Base-by-base conservation (phyloP, 2,888 invertebrate species). In the Rutpela maculata region DNA sequence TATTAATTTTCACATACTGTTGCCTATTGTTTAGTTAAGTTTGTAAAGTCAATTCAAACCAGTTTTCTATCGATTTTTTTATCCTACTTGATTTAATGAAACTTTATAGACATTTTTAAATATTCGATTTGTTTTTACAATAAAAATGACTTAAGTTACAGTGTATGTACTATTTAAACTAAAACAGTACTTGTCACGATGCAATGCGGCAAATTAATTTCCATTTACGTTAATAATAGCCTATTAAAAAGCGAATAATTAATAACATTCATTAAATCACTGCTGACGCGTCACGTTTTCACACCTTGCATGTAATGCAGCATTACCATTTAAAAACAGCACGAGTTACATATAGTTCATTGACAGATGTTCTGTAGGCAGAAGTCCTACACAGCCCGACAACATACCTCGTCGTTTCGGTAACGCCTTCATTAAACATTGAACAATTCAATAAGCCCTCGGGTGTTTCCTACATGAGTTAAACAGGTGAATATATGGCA, bases 381-480 rank as follows among this genome's bases (percentile, higher is more conserved):
- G 70, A 70, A 26, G 60, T 70, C 50, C 70, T 50, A 70, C 70
- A 70, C 60, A 69, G 19, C 10, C 60, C 17, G n/a, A 60, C 70
- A 60, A 22, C 43, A 43, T 60, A 60, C 35, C 38, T 22, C 59
- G 57, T 19, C 22, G 70, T 60, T 70, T 70, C 22, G 63, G 72
- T 31, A 72, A 72, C 62, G 63, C 72, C 72, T 72, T 72, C 72
- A 72, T 72, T 72, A 72, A 72, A 63, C 55, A 72, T 63, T 63
- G 63, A 63, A 72, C 72, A 72, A 63, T 72, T 38, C 72, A 72
- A 63, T 72, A 72, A 63, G 31, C 62, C 63, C 35, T 63, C 38
- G 70, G 70, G 57, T 62, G 60, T 60, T 43, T 60, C 60, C 70
- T 60, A 70, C 70, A 60, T 62, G 60, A 70, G 70, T 43, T 70